Base-by-base conservation (phyloP, 2,113 vertebrate genomes). In the Dromaius novaehollandiae region DNA sequence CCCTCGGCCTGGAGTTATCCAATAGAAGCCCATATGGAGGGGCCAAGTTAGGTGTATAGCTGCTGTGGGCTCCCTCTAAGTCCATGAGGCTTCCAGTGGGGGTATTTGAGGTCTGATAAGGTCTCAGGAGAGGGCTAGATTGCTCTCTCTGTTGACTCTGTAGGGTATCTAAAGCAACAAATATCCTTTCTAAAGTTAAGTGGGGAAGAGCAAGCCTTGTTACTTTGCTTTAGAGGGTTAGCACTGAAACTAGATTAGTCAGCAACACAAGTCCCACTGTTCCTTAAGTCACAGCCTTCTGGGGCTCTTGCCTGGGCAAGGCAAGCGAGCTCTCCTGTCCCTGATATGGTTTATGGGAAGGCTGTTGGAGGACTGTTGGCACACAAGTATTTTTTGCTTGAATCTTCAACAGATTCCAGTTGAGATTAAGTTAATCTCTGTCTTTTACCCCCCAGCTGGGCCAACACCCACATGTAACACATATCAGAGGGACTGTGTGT, bases 381-480 rank as follows among this genome's bases (percentile, higher is more conserved):
- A 36, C 48, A 18, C 20, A 22, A 70, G 44, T 34, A 24, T 69
- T 44, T 32, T 32, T 69, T 24, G 16, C 46, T 60, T 51, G 48
- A 34, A 51, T 36, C 48, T 46, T 18, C 9, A 16, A 11, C 22
- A 51, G 34, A 50, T 50, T 51, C 46, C 69, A 36, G 6, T 20
- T 21, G 30, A 70, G 32, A 48, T 34, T 51, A 51, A 51, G 34
- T 25, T 22, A 25, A 36, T 36, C 34, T 11, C 25, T 34, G 34
- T 32, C 13, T 36, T n/a, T 26, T 25, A 51, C 50, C 24, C 24
- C 4, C 17, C 66, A 60, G 12, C 38, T 58, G 65, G 71, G 38
- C 48, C 50, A 61, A 18, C 21, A 66, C 5, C 28, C 5, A 0
- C 0, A 0, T 4, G 40, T 16, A 50, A 30, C 53, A 75, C 32